Percentiles rank a stretch among this genome's conserved stretches.
Conservation (phyloP, 2,797 vertebrate genomes). For the Karalla daura region DNA sequence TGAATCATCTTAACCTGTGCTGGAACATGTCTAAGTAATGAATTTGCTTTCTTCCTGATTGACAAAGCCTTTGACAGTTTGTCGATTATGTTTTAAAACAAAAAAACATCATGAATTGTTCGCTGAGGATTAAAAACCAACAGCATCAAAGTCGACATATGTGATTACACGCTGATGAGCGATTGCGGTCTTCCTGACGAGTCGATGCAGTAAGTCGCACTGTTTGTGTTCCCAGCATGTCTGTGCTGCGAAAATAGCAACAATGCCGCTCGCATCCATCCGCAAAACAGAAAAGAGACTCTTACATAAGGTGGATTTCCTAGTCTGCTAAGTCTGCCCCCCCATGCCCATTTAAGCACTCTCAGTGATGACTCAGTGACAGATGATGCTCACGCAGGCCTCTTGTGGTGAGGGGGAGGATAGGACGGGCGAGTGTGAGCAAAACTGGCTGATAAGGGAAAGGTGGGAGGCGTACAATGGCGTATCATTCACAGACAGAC, state of each 20-base stretch:
- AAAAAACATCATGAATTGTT: too few relatives aligned
- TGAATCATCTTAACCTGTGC: too few relatives aligned
- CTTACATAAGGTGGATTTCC: conserved; percentile 53
- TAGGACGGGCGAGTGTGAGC: conserved; percentile 56
- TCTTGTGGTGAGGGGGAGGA: conserved; percentile 73
- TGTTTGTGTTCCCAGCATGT: conserved; percentile 1
- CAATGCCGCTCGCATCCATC: conserved; percentile 11
- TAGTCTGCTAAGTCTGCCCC: conserved; percentile 13
- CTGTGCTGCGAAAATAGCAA: conserved; percentile 18
- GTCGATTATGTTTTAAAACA: too few relatives aligned
- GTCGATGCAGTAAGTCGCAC: background rate
- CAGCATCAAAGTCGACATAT: background rate
- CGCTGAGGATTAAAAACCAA: background rate
- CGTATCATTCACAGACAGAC: conserved; percentile 51
- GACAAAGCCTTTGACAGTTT: too few relatives aligned
- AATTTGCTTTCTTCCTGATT: background rate
- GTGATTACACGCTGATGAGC: background rate
- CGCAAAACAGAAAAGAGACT: background rate
- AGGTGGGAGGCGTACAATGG: conserved; percentile 66
- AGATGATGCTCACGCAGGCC: conserved; percentile 45
- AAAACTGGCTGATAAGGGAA: conserved; percentile 64
- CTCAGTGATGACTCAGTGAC: conserved; percentile 59
- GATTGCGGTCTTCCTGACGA: background rate
- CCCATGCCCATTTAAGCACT: conserved; percentile 57
- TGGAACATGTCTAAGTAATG: too few relatives aligned